Evolutionary conservation across 1,140 invertebrate genomes (phyloP), one percentile per base, ranked within the genome.

Genomic region (Asobara japonica): DNA sequence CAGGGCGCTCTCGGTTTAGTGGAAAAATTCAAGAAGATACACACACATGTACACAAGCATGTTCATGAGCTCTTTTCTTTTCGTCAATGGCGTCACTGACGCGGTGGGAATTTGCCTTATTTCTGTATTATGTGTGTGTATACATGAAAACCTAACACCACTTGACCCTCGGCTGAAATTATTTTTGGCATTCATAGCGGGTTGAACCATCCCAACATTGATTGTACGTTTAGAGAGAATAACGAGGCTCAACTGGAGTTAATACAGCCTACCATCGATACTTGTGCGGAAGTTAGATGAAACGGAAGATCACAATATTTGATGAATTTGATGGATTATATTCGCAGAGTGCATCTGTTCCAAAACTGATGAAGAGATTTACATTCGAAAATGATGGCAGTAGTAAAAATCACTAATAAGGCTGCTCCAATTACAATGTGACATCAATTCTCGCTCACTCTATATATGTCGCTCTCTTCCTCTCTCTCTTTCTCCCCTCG

Each of bases 1-100:
- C 64, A 7, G 31, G 25, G 11, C 41, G 64, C 38, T 22, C 51
- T 56, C n/a, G 64, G 18, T 65, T 41, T 36, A 65, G 31, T 65
- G 64, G 33, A 65, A 65, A 38, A 65, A 65, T 65, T 65, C 38
- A 65, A 65, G 33, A 65, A 5, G 33, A 65, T 65, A 22, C 33
- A 22, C n/a, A 65, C 33, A 31, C 20, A 25, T 25, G 33, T 33
- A 18, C 45, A 18, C 45, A 16, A n/a, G 18, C 51, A 56, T 27
- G n/a, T n/a, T n/a, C 22, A 56, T 22, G 18, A 4, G 22, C 8
- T 20, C 18, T 25, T 56, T 27, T 56, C 11, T 25, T 56, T 56
- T 56, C 2, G 18, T 5, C 13, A 56, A 56, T 56, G 51, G 51
- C 51, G 20, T 22, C 22, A 20, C 16, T 56, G 51, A 56, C 51